Base-by-base conservation (phyloP, 2,888 invertebrate genomes). In the Bimastos eiseni region DNA sequence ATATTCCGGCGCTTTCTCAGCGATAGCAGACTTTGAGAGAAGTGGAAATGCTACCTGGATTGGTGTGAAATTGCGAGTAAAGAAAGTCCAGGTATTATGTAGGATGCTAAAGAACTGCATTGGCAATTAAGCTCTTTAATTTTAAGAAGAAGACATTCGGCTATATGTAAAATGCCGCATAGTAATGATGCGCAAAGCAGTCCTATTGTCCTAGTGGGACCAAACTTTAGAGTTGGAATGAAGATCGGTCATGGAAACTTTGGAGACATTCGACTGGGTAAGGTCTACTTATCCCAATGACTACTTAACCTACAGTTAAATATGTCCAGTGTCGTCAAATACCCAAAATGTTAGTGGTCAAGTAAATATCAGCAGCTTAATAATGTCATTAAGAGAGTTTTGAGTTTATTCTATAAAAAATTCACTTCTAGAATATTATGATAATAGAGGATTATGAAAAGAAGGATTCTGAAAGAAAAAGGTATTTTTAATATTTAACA, bases 221-320 rank as follows among this genome's bases (percentile, higher is more conserved):
- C 86, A 86, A 86, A 86, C 86, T 86, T 86, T 86, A 34, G 86
- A 86, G 86, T 86, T 86, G 86, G 86, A 36, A 36, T 36, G 86
- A 86, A 37, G 30, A 86, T 86, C 24, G 86, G 86, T 37, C 21
- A 37, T 24, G 86, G 86, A 34, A 86, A 86, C 37, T 86, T 86
- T 37, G 86, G 86, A 86, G 86, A 86, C 21, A 86, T 86, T 36
- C 86, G 86, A 86, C 86, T 86, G 34, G 86, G 86, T 86, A 37
- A 86, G 37, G 6, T n/a, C 24, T 24, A 55, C 24, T 24, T 70
- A n/a, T 30, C 8, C 17, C 8, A 1, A 11, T 30, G 4, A n/a
- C 70, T 0, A n/a, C 24, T 4, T 49, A 11, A 15, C 19, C 30
- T 55, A 70, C 70, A 11, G 3, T 24, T 5, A 49, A 49, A 49